Evolutionary conservation across 2,113 vertebrate species (phyloP), one percentile per base, ranked within the genome.

Genomic region (Percina caprodes): DNA sequence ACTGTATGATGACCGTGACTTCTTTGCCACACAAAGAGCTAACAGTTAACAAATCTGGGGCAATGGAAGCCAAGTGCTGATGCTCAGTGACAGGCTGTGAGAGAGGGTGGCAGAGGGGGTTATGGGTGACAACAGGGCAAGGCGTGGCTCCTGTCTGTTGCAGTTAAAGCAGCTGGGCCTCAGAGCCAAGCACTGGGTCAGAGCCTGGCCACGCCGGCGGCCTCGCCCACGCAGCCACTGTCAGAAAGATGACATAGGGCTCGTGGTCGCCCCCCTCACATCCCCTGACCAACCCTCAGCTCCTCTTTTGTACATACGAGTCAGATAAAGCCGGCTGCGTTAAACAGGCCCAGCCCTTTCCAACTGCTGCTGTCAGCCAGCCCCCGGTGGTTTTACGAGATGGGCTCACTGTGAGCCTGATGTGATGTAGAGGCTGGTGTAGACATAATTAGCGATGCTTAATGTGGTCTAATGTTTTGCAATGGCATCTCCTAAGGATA

Each of bases 31-130:
- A 63, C 54, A 71, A 46, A 49, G 35, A 80, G 78, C 55, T 54
- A 89, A 89, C 79, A 45, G 79, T 80, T 85, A 94, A 89, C 79
- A 87, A 83, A 87, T 88, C 45, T 80, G 70, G 65, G 71, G 84
- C 84, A 62, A 70, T 60, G 56, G 49, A 85, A 87, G 75, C 75
- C 18, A 42, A 67, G 87, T 33, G 14, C 84, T 94, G 93, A 94
- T 95, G 83, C 75, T 81, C 82, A 79, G 76, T 90, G 95, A 94
- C 94, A 93, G 92, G 63, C 85, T 90, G 76, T 75, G 90, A 91
- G 85, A 82, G 56, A 86, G 90, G 90, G 92, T 90, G 84, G 85
- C 86, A 86, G 69, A 79, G 79, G 73, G 80, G 84, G 77, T 75
- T 89, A 79, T 61, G 86, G 91, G 86, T 79, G 87, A 77, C 19